Base-by-base conservation (phyloP, 2,797 vertebrate genomes). In the Mareca strepera region DNA sequence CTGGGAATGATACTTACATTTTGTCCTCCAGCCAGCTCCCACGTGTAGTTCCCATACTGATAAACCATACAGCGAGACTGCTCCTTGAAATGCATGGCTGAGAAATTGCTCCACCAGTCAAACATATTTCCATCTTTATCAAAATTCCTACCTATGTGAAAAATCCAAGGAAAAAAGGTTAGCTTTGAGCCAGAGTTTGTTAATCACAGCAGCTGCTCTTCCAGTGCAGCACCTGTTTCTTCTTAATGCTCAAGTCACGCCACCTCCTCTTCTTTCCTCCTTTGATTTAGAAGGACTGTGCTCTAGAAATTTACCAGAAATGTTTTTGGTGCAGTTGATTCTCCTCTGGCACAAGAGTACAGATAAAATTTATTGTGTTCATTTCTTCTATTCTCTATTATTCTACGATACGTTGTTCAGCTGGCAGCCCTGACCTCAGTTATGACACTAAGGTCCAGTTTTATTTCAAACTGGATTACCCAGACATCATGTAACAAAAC, bases 31-130 rank as follows among this genome's bases (percentile, higher is more conserved):
- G 99, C 99, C 12, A 99, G 98, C 75, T 99, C 99, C 99, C 99
- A 99, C 25, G 98, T 98, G 96, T 99, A 99, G 97, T 98, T 99
- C 50, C 98, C 98, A 0, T 99, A 99, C 86, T 99, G 99, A 73
- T 98, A 97, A 77, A 99, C 98, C 99, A 99, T 99, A 97, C 99
- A 99, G 69, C 98, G 98, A 0, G 99, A 99, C 95, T 99, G 99
- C 55, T 99, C 98, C 94, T 98, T 98, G 96, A 99, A 99, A 93
- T 98, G 98, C 94, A 98, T 98, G 0, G 99, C 98, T 0, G 99
- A 99, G 98, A 98, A 99, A 96, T 99, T 99, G 94, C 99, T 99
- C 99, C 99, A 99, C 99, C 99, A 99, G 95, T 99, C 99, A 69
- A 99, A 95, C 99, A 99, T 99, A 83, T 99, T 99, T 29, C 99